Percentiles rank a stretch among this genome's conserved stretches.
Evolutionary conservation across 2,113 vertebrate species (phyloP).

Genomic region (Mus musculus): GRCm39 chr4:136247001-136247500

Average conservation of each 20-base stretch:
- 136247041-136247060: no score
- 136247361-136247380: not conserved
- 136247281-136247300: not conserved
- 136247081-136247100: not conserved
- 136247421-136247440: not conserved
- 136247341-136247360: not conserved
- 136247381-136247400: not conserved
- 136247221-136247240: not conserved
- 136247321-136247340: slow-evolving; percentile 18
- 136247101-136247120: not conserved
- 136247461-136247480: not conserved
- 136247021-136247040: not conserved
- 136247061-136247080: no score
- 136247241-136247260: not conserved
- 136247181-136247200: not conserved
- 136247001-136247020: not conserved
- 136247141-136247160: not conserved
- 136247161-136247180: not conserved
- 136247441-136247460: not conserved
- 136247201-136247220: not conserved
- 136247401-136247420: not conserved
- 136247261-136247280: not conserved
- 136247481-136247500: not conserved
- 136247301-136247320: not conserved
- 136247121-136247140: not conserved